These are phyloP conservation scores for Campoletis sonorensis DNA, from an alignment of 1,140 invertebrate species.

Conservation along the genomic window DNA sequence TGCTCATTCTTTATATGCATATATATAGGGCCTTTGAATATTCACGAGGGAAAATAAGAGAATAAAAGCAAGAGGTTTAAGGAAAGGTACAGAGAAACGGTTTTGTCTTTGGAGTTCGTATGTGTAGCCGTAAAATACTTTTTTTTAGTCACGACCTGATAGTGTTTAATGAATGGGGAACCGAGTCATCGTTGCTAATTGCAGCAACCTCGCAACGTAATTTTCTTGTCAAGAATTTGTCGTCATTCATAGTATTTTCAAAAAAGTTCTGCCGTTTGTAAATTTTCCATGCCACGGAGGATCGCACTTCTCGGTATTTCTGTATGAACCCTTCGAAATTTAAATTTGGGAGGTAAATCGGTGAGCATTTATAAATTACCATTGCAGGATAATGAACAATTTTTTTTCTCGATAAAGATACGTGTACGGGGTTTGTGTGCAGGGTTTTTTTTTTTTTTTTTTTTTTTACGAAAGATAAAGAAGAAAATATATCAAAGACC, in stretches of 20 bases:
- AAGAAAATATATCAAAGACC: not conserved
- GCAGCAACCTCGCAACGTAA: not conserved
- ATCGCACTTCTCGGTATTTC: no score
- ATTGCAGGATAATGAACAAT: not conserved
- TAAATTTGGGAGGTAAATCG: no score
- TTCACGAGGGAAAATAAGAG: constrained; percentile 3
- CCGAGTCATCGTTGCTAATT: not conserved
- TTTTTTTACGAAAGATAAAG: not conserved
- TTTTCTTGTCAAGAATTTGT: not conserved
- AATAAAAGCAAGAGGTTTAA: not conserved
- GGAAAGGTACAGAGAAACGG: not conserved
- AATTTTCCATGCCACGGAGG: no score
- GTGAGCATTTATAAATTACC: no score
- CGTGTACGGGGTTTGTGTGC: not conserved
- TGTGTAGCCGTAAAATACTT: not conserved
- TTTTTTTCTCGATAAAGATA: not conserved
- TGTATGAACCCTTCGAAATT: no score
- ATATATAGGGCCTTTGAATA: not conserved
- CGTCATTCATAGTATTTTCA: not conserved
- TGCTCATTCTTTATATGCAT: not conserved
- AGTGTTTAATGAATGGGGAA: not conserved
- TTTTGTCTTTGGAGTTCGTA: not conserved
- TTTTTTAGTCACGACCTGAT: not conserved
- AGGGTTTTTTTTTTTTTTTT: not conserved
- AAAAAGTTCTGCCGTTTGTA: not conserved